Conservation (phyloP, 37 sponge, comb jelly and placozoan species). For the Bolinopsis microptera region DNA sequence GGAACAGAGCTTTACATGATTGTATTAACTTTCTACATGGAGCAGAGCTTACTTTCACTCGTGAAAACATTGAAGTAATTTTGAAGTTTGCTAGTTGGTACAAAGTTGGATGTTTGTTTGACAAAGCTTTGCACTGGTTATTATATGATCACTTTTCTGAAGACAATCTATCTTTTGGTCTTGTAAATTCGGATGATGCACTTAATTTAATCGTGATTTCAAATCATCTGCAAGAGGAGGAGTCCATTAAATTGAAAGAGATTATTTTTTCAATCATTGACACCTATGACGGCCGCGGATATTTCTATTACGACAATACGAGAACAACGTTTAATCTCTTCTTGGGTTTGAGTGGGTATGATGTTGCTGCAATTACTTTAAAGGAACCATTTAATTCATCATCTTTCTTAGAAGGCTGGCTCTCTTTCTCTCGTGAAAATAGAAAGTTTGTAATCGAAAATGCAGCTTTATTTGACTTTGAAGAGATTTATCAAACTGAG, state of each 20-base stretch:
- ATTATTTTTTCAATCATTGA: too few relatives aligned
- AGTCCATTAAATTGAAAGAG: not conserved
- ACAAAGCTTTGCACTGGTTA: not conserved
- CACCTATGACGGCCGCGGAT: too few relatives aligned
- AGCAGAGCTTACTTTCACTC: not conserved
- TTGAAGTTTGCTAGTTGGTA: not conserved
- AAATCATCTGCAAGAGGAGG: not conserved
- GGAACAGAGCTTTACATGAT: not conserved
- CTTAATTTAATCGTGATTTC: not conserved
- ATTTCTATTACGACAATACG: too few relatives aligned
- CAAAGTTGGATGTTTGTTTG: not conserved
- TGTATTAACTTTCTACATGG: not conserved
- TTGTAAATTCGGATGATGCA: not conserved
- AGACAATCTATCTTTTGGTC: not conserved
- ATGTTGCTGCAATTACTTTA: not conserved
- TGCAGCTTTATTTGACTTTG: not conserved
- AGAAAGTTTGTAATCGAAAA: not conserved
- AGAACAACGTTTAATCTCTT: too few relatives aligned
- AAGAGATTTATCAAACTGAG: not conserved
- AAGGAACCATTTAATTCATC: not conserved
- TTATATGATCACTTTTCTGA: not conserved
- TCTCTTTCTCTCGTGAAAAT: not conserved
- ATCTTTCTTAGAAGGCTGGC: not conserved
- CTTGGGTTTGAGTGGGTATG: not conserved
- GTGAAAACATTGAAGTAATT: not conserved